These are phyloP conservation scores for Araneus ventricosus DNA, from an alignment of 1,140 invertebrate genomes.

Conservation along the genomic window DNA sequence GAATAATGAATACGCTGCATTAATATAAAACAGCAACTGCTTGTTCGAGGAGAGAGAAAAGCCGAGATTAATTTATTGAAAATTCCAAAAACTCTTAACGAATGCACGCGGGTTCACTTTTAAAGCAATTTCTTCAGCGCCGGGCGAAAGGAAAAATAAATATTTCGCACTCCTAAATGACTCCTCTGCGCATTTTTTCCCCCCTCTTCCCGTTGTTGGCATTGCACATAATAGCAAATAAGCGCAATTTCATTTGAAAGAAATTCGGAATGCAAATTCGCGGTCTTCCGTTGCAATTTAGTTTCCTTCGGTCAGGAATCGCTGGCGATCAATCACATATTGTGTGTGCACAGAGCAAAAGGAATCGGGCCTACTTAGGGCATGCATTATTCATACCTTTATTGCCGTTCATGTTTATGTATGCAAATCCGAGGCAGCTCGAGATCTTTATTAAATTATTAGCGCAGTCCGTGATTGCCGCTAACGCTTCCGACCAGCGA, in stretches of 20 bases:
- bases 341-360: not conserved
- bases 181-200: not conserved
- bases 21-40: conserved; percentile 26
- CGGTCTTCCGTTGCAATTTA: conserved; percentile 52
- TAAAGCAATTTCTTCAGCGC: conserved; percentile 39
- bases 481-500: conserved; percentile 70
- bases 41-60: not conserved
- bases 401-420: conserved; percentile 71
- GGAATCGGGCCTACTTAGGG: conserved; percentile 20
- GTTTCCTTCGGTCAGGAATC: conserved; percentile 20
- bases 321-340: conserved; percentile 54
- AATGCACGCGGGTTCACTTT: conserved; percentile 12
- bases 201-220: not conserved
- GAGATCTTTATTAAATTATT: conserved; percentile 73
- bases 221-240: conserved; percentile 47
- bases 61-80: conserved; percentile 64
- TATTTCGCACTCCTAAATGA: conserved; percentile 58
- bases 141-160: conserved; percentile 25
- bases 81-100: conserved; percentile 61
- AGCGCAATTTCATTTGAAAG: conserved; percentile 44
- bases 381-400: conserved; percentile 69
- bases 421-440: conserved; percentile 63
- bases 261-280: conserved; percentile 62
- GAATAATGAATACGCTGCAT: conserved; percentile 60
- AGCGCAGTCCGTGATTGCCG: conserved; percentile 59